Percentiles rank a stretch among this genome's conserved stretches.
These are phyloP conservation scores for Cryptoprocta ferox DNA, from an alignment of 2,797 vertebrate species.

Conservation along the genomic window DNA sequence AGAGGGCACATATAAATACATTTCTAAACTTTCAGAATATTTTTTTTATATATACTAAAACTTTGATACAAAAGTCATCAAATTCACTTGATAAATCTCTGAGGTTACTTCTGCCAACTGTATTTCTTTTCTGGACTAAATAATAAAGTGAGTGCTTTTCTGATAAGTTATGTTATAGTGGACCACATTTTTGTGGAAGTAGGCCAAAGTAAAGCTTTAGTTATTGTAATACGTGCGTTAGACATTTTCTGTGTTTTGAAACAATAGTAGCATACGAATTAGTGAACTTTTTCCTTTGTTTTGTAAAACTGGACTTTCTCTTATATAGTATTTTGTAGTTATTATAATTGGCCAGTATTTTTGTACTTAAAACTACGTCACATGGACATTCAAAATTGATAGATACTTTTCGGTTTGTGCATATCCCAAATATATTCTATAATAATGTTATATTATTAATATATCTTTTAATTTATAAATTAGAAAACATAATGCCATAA, in stretches of 20 bases:
- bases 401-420: neutral
- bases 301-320: constrained; percentile 19
- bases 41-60: neutral
- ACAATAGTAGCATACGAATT: neutral
- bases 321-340: neutral
- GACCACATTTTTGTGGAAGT: neutral
- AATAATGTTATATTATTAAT: neutral
- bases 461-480: neutral
- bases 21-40: neutral
- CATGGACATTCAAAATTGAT: neutral
- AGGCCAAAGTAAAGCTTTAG: constrained; percentile 31
- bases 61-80: constrained; percentile 8
- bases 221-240: neutral
- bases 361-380: constrained; percentile 39
- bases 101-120: neutral
- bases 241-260: neutral
- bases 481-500: constrained; percentile 10
- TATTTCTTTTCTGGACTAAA: constrained; percentile 25
- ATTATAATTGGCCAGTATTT: neutral
- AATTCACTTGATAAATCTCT: neutral
- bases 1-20: neutral
- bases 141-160: constrained; percentile 4
- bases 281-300: neutral
- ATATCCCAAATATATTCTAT: neutral
- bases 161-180: neutral